These are phyloP conservation scores for Papilio dardanus DNA, from an alignment of 1,140 invertebrate species.

Conservation along the genomic window DNA sequence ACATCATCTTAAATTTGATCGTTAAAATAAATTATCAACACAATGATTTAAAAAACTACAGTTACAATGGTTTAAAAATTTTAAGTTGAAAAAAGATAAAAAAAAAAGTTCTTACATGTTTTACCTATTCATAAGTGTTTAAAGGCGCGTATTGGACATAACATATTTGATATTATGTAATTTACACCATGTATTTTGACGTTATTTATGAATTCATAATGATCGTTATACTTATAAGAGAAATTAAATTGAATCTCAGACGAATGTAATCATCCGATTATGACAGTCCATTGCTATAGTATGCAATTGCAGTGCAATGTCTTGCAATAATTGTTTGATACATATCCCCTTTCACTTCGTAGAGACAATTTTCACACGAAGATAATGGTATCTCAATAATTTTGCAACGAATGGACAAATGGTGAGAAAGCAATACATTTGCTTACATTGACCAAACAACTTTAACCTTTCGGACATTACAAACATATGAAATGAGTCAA, in stretches of 20 bases:
- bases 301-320: background rate
- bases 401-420: constrained; percentile 26
- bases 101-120: no score
- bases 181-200: background rate
- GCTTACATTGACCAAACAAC: background rate
- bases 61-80: no score
- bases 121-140: no score
- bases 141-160: background rate
- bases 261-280: background rate
- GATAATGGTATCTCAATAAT: constrained; percentile 21
- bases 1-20: no score
- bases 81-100: no score
- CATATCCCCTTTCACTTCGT: background rate
- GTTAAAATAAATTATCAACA: no score
- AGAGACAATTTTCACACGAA: constrained; percentile 35
- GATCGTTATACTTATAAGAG: background rate
- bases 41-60: no score
- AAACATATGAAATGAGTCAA: background rate
- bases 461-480: background rate
- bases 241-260: background rate
- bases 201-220: background rate
- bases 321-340: background rate
- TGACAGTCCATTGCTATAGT: background rate
- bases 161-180: background rate
- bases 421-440: constrained; percentile 9